Percentiles rank a stretch among this genome's conserved stretches.
Evolutionary conservation across 2,888 invertebrate species (phyloP).

Genomic region (Silvanus unidentatus): DNA sequence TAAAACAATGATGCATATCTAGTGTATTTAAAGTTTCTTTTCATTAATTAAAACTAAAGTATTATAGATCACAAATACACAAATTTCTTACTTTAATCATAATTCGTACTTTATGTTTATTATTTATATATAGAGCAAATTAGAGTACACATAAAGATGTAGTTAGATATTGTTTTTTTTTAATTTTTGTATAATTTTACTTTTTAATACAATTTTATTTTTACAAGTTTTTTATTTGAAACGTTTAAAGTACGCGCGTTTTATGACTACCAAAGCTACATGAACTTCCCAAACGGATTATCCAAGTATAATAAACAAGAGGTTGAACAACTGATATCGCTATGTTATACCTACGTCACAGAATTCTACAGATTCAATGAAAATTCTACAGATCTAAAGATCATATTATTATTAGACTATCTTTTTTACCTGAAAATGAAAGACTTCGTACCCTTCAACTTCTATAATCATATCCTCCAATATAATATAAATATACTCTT

Average conservation of each 20-base stretch:
- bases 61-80: constrained; percentile 30
- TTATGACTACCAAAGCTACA: too few relatives aligned
- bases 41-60: constrained; percentile 27
- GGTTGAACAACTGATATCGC: too few relatives aligned
- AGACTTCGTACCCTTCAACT: too few relatives aligned
- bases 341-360: too few relatives aligned
- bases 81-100: constrained; percentile 36
- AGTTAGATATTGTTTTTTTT: constrained; percentile 39
- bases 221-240: constrained; percentile 24
- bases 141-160: constrained; percentile 39
- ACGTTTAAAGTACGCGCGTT: not conserved
- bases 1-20: constrained; percentile 29
- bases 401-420: too few relatives aligned
- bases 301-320: too few relatives aligned
- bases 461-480: too few relatives aligned
- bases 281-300: too few relatives aligned
- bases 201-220: constrained; percentile 45
- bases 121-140: constrained; percentile 38
- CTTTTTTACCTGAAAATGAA: too few relatives aligned
- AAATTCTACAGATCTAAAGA: too few relatives aligned
- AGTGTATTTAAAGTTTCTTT: constrained; percentile 41
- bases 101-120: constrained; percentile 39
- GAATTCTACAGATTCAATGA: too few relatives aligned
- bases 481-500: too few relatives aligned
- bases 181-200: constrained; percentile 44